phyloP scores from a whole-genome alignment of 1,140 invertebrate genomes.

The Helicoverpa armigera region DNA sequence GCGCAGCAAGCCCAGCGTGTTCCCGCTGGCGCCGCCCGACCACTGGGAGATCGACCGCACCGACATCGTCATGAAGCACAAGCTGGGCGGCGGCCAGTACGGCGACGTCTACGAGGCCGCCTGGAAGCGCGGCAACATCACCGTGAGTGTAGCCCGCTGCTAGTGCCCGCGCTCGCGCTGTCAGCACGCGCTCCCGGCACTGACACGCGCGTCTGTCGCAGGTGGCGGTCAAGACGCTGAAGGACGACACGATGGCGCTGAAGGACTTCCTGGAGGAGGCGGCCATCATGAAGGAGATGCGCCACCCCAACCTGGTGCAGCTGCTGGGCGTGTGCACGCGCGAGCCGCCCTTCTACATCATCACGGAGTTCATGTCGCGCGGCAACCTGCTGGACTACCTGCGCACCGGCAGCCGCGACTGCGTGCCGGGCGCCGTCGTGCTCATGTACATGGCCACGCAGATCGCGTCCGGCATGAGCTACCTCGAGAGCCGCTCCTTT shows the following conservation, averaged over 20 bases:
- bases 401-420: conserved; percentile 95
- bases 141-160: conserved; percentile 86
- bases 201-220: conserved; percentile 34
- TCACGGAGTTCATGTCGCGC: conserved; percentile 99
- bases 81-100: conserved; percentile 98
- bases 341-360: conserved; percentile 99
- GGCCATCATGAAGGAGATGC: conserved; percentile 99
- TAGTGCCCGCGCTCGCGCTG: not conserved
- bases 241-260: conserved; percentile 99
- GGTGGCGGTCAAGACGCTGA: conserved; percentile 98
- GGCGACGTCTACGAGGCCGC: conserved; percentile 99
- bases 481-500: conserved; percentile 97
- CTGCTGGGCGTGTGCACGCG: conserved; percentile 98
- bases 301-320: conserved; percentile 99
- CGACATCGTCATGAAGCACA: conserved; percentile 99
- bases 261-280: conserved; percentile 99
- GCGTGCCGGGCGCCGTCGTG: conserved; percentile 95
- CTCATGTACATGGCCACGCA: conserved; percentile 99
- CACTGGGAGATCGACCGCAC: conserved; percentile 99
- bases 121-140: conserved; percentile 98
- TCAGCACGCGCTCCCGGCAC: no score
- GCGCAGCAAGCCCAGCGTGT: conserved; percentile 98
- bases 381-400: conserved; percentile 99
- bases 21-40: conserved; percentile 97
- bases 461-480: conserved; percentile 99